phyloP scores from a whole-genome alignment of 2,113 vertebrate species.

The Epinephelus lanceolatus region DNA sequence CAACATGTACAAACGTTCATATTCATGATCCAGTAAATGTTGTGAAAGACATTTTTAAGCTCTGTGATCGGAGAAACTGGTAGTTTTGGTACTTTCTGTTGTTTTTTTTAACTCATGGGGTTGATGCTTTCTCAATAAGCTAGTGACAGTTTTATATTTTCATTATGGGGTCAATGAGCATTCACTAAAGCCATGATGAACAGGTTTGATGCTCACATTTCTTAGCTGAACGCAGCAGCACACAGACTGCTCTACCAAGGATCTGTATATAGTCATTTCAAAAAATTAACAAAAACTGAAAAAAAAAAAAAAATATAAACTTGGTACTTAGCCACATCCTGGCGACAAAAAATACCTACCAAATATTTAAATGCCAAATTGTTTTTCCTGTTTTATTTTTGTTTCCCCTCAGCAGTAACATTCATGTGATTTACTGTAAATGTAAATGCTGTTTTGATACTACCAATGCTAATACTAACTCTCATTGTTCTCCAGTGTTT shows the following conservation, averaged over 20 bases:
- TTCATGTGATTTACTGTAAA: constrained; percentile 65
- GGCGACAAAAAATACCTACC: constrained; percentile 77
- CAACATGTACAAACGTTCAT: background rate
- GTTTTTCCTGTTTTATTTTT: constrained; percentile 13
- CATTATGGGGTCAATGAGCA: constrained; percentile 5
- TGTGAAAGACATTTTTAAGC: background rate
- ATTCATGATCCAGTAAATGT: constrained; percentile 3
- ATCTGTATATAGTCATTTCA: constrained; percentile 76
- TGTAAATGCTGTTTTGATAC: constrained; percentile 46
- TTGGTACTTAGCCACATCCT: constrained; percentile 75
- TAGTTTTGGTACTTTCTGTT: constrained; percentile 19
- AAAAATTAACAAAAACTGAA: constrained; percentile 7
- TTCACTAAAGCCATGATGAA: background rate
- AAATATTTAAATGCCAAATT: constrained; percentile 88
- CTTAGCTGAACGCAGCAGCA: constrained; percentile 19
- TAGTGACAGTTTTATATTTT: constrained; percentile 27
- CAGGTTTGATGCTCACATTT: constrained; percentile 28
- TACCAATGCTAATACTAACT: constrained; percentile 78
- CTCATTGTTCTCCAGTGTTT: constrained; percentile 53
- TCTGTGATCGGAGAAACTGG: constrained; percentile 49
- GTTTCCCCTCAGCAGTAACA: constrained; percentile 19
- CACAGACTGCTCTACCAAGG: constrained; percentile 60
- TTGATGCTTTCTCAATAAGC: constrained; percentile 59
- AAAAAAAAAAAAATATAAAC: constrained; percentile 9
- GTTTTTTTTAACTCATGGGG: background rate